These are phyloP conservation scores for Paraescarpia echinospica DNA, from an alignment of 1,140 invertebrate genomes.

Conservation along the genomic window DNA sequence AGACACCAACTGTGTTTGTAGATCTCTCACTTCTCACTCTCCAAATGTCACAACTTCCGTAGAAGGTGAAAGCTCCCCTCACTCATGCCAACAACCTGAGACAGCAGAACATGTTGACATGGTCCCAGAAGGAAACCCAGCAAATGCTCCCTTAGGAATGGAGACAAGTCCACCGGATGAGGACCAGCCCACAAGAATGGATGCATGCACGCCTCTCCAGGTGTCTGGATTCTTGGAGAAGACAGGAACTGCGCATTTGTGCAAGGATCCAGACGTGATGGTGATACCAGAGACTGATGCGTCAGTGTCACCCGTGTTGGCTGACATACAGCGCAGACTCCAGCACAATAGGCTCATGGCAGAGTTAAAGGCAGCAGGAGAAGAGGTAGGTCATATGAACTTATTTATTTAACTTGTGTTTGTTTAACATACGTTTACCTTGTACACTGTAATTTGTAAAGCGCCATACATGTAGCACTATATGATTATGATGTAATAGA, in stretches of 20 bases:
- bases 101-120: background rate
- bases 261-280: background rate
- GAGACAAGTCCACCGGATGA: background rate
- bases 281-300: background rate
- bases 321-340: background rate
- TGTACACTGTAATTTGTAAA: no score
- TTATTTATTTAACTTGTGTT: no score
- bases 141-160: background rate
- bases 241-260: background rate
- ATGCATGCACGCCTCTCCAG: background rate
- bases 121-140: background rate
- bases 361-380: background rate
- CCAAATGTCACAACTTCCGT: background rate
- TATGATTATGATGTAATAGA: no score
- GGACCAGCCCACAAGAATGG: background rate
- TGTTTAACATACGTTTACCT: no score
- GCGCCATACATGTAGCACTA: no score
- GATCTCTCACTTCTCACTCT: background rate
- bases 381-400: background rate
- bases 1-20: background rate
- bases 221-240: background rate
- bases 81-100: background rate
- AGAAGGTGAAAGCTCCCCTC: background rate
- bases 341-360: background rate
- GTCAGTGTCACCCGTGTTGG: background rate